A percentile compares a stretch with the other conserved stretches of the same genome.
Conservation (phyloP, 2,113 vertebrate species). For the Fregata magnificens region DNA sequence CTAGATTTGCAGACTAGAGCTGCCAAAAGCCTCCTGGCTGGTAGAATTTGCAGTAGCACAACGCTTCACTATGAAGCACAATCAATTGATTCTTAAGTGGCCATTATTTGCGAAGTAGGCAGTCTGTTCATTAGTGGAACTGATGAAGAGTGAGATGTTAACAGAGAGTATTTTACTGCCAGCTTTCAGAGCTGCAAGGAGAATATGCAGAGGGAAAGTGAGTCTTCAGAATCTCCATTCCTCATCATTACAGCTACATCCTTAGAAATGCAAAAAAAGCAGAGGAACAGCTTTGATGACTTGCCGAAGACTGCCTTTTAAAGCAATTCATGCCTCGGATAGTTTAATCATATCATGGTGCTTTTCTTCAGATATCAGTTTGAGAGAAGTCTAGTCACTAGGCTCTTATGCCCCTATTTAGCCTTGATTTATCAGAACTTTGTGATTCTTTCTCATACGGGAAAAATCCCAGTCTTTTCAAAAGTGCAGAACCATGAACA, state of each 20-base stretch:
- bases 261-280: slow-evolving; percentile 9
- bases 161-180: neutral
- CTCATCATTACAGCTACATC: neutral
- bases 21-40: neutral
- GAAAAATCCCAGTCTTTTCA: neutral
- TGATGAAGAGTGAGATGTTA: slow-evolving; percentile 9
- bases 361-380: neutral
- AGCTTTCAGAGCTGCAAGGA: neutral
- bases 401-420: neutral
- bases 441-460: neutral
- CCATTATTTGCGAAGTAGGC: neutral
- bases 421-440: slow-evolving; percentile 5
- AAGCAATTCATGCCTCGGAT: neutral
- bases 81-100: slow-evolving; percentile 12
- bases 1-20: neutral
- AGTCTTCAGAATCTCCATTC: neutral
- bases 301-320: neutral
- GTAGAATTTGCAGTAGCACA: neutral
- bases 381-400: neutral
- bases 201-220: neutral
- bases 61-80: neutral
- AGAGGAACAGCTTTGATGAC: neutral
- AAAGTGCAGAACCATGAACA: neutral
- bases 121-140: slow-evolving; percentile 9
- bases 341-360: neutral